Evolutionary conservation across 2,888 invertebrate genomes (phyloP), one percentile per base, ranked within the genome.

Genomic region (Capitulum mitella): DNA sequence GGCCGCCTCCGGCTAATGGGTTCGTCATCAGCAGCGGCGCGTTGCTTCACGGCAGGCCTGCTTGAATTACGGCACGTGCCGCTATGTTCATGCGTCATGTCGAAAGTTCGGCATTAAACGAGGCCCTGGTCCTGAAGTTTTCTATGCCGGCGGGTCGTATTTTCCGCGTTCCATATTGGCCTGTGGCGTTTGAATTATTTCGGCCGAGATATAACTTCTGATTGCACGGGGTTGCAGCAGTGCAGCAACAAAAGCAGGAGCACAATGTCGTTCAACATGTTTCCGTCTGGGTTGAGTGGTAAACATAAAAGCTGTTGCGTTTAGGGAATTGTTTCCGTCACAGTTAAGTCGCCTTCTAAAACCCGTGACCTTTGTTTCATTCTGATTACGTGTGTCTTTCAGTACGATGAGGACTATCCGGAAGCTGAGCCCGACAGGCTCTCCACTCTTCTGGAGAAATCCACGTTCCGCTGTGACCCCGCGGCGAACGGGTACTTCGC

Each of bases 401-500:
- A 32, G 1, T 29, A 91, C 82, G 88, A 91, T 82, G 90, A 91
- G 83, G 91, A 92, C 82, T 92, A 93, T 85, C 92, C 93, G 85
- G 91, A 92, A 83, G 92, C 93, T 83, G 92, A 94, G 83, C 95
- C 95, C 0, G 95, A 95, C 86, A 90, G 93, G 83, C 89, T 95
- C 34, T 90, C 91, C 26, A 86, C 90, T 70, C 88, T 95, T 77
- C 88, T 95, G 80, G 92, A 92, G 78, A 92, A 94, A 85, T 93
- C 94, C 81, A 92, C 92, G 85, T 96, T 95, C 86, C 89, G 90
- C 84, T 95, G 95, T 85, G 89, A 89, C 61, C 90, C 89, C 83
- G 92, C 92, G 84, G 92, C 92, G 84, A 92, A 93, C 22, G 95
- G 95, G 14, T 96, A 95, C 87, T 95, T 95, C 85, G 95, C 95